Base-by-base conservation (phyloP, 2,113 vertebrate species). In the Arenaria interpres region DNA sequence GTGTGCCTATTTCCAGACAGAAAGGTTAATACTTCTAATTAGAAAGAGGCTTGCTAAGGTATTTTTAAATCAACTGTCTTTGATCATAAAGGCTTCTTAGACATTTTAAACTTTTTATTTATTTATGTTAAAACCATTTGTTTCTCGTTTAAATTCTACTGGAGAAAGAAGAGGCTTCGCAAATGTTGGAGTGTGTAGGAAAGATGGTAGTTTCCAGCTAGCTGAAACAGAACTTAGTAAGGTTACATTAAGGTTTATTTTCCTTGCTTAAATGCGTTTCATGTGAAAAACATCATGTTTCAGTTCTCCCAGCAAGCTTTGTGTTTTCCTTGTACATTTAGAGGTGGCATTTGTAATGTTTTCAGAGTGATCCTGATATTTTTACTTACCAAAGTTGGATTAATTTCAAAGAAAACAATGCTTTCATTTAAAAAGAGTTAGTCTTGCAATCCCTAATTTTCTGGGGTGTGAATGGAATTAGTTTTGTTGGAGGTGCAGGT, bases 21-120 rank as follows among this genome's bases (percentile, higher is more conserved):
- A 93, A 96, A 97, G 82, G 75, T 95, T 97, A 95, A 80, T 92
- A 90, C 81, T 95, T 92, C 51, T 95, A 89, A 97, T 94, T 93
- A 89, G 64, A 78, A 95, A 89, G 53, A 85, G 27, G 32, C 73
- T 90, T 54, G 19, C 76, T 78, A 84, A 81, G 63, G 39, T 77
- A 68, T 95, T 94, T 93, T 95, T 63, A 81, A 90, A 92, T 84
- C 51, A 68, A 63, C 73, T 86, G 15, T 30, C 56, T 78, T 93
- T 92, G 83, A 90, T 90, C 68, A 17, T 75, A 78, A 91, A 89
- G 68, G 23, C 56, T 88, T 92, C 82, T 72, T 77, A 46, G 63
- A 75, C 56, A 81, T 96, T 78, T 96, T 74, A 81, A 90, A 86
- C 69, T 91, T 79, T 73, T 86, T 91, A 89, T 96, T 95, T 94